Base-by-base conservation (phyloP, 1,140 invertebrate genomes). In the Drosophila pallidifrons region DNA sequence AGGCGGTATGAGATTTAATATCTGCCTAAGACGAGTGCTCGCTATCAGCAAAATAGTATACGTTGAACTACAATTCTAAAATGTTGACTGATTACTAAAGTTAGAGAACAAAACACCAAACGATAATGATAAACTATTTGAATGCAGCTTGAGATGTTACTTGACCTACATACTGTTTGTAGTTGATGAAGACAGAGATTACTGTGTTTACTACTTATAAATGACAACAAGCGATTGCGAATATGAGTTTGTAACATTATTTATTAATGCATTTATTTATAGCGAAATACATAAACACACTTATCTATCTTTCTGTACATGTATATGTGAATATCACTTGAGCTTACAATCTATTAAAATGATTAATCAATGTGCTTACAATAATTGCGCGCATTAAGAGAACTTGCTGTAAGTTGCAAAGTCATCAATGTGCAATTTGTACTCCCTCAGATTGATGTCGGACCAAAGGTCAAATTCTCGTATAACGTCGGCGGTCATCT, bases 381-480 rank as follows among this genome's bases (percentile, higher is more conserved):
- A 46, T 45, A 54, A 28, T 41, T 52, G 13, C 28, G 6, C 20
- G 38, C 15, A 32, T 28, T 59, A 38, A 8, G 52, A 45, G 32
- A 63, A 87, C 15, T 87, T 87, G 77, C 73, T 83, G 74, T 87
- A 87, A 49, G 76, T 77, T 51, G 83, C 77, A 69, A 87, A 87
- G 52, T 87, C 83, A 88, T 87, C 83, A 59, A 83, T 77, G 45
- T 88, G 68, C 67, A 87, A 75, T 61, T 92, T 82, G 59, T 81
- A 72, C 0, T 81, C 91, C 41, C 91, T 76, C 8, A 93, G 85
- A 82, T 94, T 94, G 46, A 93, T 91, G 63, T 93, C 81, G 0
- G 93, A 94, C 94, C 95, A 95, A 52, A 93, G 75, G 76, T 95
- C 94, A 69, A 95, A 94, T 57, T 93, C 87, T 2, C 92, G 76